These are phyloP conservation scores for Drosophila peninsularis DNA, from an alignment of 2,888 invertebrate species.

Conservation along the genomic window DNA sequence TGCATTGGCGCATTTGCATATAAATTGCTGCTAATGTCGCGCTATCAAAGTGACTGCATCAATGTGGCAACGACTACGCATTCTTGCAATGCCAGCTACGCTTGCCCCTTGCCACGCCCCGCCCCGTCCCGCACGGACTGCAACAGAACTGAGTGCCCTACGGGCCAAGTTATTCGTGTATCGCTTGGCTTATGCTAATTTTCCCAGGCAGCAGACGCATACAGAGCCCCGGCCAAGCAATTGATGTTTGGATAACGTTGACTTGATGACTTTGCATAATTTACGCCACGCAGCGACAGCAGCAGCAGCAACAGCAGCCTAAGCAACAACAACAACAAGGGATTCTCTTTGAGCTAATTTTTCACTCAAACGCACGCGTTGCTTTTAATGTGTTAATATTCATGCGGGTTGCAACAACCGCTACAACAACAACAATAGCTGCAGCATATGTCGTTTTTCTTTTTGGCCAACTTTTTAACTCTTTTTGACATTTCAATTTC, in stretches of 20 bases:
- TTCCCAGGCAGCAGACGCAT: constrained; percentile 67
- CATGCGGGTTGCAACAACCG: constrained; percentile 41
- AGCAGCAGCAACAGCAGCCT: constrained; percentile 17
- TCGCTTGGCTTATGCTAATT: constrained; percentile 75
- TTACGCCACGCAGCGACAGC: constrained; percentile 54
- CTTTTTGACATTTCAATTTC: constrained; percentile 74
- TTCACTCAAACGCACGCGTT: constrained; percentile 70
- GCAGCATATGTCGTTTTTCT: constrained; percentile 39
- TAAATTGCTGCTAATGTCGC: constrained; percentile 85
- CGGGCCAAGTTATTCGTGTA: constrained; percentile 55
- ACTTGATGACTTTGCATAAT: constrained; percentile 81
- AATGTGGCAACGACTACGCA: constrained; percentile 61
- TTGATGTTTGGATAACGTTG: constrained; percentile 79
- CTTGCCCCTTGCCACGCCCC: constrained; percentile 22
- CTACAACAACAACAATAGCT: constrained; percentile 10
- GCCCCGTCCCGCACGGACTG: constrained; percentile 19
- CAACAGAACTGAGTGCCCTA: constrained; percentile 43
- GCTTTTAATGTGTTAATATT: constrained; percentile 78
- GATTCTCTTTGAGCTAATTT: constrained; percentile 64
- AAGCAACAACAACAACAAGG: constrained; percentile 16
- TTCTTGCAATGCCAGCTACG: constrained; percentile 49
- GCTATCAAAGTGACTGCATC: constrained; percentile 84
- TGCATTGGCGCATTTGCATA: constrained; percentile 83
- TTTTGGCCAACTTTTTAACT: constrained; percentile 35
- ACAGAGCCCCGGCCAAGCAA: constrained; percentile 55